Conservation (phyloP, 2,113 vertebrate genomes). For the Plecotus auritus region DNA sequence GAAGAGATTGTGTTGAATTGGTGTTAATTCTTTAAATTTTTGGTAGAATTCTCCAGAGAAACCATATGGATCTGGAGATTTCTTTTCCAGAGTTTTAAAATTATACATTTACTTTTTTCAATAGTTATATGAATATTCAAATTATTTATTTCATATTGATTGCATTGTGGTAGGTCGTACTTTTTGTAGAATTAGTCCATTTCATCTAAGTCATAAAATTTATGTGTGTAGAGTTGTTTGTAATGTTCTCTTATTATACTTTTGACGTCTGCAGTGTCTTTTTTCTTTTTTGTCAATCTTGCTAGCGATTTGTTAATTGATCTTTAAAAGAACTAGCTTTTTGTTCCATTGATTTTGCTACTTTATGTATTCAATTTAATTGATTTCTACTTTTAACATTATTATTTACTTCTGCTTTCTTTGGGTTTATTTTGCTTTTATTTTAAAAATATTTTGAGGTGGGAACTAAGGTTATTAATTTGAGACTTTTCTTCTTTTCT, state of each 20-base stretch:
- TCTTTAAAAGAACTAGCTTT: background rate
- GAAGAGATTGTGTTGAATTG: background rate
- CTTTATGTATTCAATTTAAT: background rate
- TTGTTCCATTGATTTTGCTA: background rate
- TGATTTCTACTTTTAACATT: background rate
- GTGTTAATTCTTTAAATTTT: background rate
- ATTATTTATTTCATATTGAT: background rate
- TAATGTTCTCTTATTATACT: background rate
- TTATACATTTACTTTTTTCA: background rate
- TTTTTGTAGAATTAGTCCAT: background rate
- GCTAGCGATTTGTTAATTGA: background rate
- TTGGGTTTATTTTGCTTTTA: background rate
- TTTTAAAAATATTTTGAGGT: background rate
- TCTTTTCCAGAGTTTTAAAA: background rate
- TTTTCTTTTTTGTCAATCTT: background rate
- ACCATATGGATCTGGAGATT: background rate
- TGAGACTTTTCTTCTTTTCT: background rate
- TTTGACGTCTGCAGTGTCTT: background rate
- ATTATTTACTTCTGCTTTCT: background rate
- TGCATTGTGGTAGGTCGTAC: background rate
- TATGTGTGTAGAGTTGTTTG: background rate
- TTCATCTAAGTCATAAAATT: background rate
- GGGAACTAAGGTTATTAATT: background rate
- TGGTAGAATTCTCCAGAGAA: background rate
- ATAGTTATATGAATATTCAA: background rate